Evolutionary conservation across 2,113 vertebrate genomes (phyloP), one percentile per base, ranked within the genome.

Genomic region (Sisor rabdophorus): DNA sequence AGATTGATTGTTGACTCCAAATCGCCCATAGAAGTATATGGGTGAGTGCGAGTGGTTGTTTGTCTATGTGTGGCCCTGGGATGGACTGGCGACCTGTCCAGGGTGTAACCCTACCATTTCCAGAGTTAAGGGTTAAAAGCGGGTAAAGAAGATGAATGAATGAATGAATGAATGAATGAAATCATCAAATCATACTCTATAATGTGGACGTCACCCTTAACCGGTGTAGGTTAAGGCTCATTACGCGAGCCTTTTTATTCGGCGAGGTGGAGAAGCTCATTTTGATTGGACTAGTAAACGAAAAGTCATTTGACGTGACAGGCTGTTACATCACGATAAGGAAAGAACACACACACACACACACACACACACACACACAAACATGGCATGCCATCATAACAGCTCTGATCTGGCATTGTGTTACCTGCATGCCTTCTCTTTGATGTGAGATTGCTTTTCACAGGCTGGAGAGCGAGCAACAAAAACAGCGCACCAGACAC

Each of bases 361-460:
- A 83, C n/a, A n/a, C n/a, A n/a, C n/a, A n/a, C n/a, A 63, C 63
- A 74, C 55, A 24, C 30, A 70, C 65, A 76, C 40, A 74, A 81
- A 82, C 81, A 83, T 83, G 80, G 81, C 78, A 85, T 70, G n/a
- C 82, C 78, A 74, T 81, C 75, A 70, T 71, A 71, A 73, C 32
- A 55, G 48, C 77, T 50, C 82, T 72, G 82, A 79, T 75, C 79
- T 36, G 59, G 84, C 81, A 60, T 84, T 83, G 82, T 86, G 81
- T 84, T 81, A 82, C 81, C 79, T 70, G 82, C 80, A 84, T 87
- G 85, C 85, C 80, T 79, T 52, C 54, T 16, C 83, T 89, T 86
- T 90, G 84, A 89, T 87, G 63, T 65, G 64, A 84, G 88, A 90
- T 90, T 90, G 86, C 76, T 91, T 92, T n/a, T 91, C 91, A 90